A percentile compares a stretch with the other conserved stretches of the same genome.
These are phyloP conservation scores for Rhagoletis zephyria DNA, from an alignment of 1,140 invertebrate species.

Conservation along the genomic window DNA sequence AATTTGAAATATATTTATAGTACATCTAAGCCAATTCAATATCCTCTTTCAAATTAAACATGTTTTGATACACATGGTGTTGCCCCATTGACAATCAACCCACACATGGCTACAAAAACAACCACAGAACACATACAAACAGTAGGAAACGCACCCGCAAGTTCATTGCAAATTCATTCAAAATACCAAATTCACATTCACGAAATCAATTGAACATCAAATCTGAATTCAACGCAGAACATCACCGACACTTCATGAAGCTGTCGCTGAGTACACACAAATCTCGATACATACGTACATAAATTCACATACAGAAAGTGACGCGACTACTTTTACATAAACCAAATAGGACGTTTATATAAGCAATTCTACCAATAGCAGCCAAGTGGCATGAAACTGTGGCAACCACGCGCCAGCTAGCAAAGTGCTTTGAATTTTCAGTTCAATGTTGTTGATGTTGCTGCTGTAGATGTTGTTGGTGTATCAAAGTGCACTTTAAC, in stretches of 20 bases:
- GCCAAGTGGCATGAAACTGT: neutral
- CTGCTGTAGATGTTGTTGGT: neutral
- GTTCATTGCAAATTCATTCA: too few relatives aligned
- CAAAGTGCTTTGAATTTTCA: neutral
- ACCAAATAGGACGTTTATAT: too few relatives aligned
- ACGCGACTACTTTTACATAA: too few relatives aligned
- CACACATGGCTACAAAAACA: too few relatives aligned
- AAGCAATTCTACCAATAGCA: neutral
- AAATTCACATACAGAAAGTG: neutral
- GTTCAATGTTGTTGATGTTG: conserved; percentile 27
- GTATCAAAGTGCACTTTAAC: conserved; percentile 18
- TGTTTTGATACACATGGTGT: too few relatives aligned
- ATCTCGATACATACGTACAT: neutral
- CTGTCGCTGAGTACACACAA: neutral
- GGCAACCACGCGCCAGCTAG: neutral
- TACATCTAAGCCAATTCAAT: too few relatives aligned
- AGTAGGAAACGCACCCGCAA: too few relatives aligned
- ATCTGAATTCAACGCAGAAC: neutral
- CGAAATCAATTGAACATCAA: neutral
- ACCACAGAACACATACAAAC: too few relatives aligned
- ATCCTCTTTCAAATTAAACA: too few relatives aligned
- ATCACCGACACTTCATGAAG: neutral
- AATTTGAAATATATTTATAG: too few relatives aligned
- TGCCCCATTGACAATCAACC: too few relatives aligned
- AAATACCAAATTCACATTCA: too few relatives aligned